Evolutionary conservation across 2,797 vertebrate species (phyloP), one percentile per base, ranked within the genome.

Genomic region (Enteromius treurensis): DNA sequence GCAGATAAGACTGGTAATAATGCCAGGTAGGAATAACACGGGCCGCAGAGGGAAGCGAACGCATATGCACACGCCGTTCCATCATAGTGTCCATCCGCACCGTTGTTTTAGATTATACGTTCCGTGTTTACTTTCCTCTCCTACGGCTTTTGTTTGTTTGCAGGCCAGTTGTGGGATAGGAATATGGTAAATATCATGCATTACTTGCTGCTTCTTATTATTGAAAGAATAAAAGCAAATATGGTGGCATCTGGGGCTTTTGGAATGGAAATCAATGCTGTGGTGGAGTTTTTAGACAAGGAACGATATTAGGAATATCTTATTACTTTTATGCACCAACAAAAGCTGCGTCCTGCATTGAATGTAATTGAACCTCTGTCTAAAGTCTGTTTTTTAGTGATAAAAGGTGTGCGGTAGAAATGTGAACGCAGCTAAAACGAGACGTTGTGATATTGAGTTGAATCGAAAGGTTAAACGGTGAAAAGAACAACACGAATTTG

Each of bases 1-100:
- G 81, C 88, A 92, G 92, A 94, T 94, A 93, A 93, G 89, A 84
- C 87, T 84, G 58, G 90, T 93, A 94, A 94, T 94, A 92, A 93
- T 90, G 89, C 91, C 88, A 82, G 89, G 88, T 88, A 89, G 91
- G 90, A 93, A 91, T 88, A 92, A 90, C 87, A 86, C 86, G 82
- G 82, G 87, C 90, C 87, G 86, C 89, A 87, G 89, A 87, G 85
- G 89, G 89, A 84, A 86, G 86, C 87, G 88, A 89, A 89, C 71
- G 84, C 65, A 68, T 42, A 71, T 58, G 53, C 68, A 76, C 32
- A 3, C 5, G 17, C 42, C 53, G 14, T 55, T 71, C 10, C 34
- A 49, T 42, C 84, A 82, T 86, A 86, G 80, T 88, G 84, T 90
- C 89, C 80, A 64, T 3, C 62, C 87, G 84, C 74, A 84, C 83